Evolutionary conservation across 2,797 vertebrate species (phyloP).

Genomic region (Onychomys arenicola): DNA sequence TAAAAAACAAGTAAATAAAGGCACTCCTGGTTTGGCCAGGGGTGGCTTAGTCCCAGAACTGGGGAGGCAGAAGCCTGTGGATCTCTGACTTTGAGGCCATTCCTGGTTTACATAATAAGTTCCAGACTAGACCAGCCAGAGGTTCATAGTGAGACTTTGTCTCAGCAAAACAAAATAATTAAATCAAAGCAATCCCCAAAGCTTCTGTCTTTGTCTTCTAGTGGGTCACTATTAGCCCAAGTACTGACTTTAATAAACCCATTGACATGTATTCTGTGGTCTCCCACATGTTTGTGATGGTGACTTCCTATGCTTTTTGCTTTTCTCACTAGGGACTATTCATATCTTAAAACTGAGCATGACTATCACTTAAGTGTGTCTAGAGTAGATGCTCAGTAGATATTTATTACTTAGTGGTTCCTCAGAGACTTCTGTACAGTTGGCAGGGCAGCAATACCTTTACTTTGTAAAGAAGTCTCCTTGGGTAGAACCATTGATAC

Average conservation of each 20-base stretch:
- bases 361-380: slow-evolving; percentile 3
- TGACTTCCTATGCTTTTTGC: slow-evolving; percentile 1
- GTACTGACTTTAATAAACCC: slow-evolving; percentile 41
- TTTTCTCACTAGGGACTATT: slow-evolving; percentile 16
- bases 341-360: slow-evolving; percentile 31
- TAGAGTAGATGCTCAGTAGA: not conserved
- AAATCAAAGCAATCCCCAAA: not conserved
- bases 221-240: not conserved
- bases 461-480: slow-evolving; percentile 30
- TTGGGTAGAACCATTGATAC: not conserved
- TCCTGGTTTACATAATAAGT: not conserved
- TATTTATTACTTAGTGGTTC: not conserved
- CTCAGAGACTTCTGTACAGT: not conserved
- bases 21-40: not conserved
- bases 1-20: not conserved
- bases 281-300: not conserved
- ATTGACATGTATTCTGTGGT: slow-evolving; percentile 30
- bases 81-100: not conserved
- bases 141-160: not conserved
- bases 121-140: not conserved
- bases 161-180: not conserved
- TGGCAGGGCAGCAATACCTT: not conserved
- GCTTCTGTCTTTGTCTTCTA: slow-evolving; percentile 13
- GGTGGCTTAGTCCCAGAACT: not conserved
- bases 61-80: not conserved